Conservation (phyloP, 2,797 vertebrate species). For the Phylloscopus collybita region DNA sequence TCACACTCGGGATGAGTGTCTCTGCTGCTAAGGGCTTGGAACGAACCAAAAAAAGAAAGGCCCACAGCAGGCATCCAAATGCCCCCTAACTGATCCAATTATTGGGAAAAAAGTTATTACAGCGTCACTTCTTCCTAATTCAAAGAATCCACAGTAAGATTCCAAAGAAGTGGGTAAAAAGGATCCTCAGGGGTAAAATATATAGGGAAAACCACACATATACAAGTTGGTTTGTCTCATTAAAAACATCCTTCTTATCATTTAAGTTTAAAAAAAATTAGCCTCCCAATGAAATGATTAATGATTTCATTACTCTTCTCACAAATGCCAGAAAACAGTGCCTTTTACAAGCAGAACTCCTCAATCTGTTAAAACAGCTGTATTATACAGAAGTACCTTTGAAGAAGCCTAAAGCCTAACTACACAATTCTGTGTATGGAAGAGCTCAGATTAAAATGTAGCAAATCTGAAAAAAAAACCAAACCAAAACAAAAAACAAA, state of each 20-base stretch:
- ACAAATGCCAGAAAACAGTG: neutral
- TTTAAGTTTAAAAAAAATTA: neutral
- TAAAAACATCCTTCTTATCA: neutral
- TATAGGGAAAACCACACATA: neutral
- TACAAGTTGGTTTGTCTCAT: neutral
- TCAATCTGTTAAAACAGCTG: neutral
- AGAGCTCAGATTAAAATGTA: neutral
- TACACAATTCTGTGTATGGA: neutral
- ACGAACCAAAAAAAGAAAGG: conserved; percentile 30
- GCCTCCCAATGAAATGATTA: neutral
- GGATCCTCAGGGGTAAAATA: neutral
- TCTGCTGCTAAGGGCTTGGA: conserved; percentile 65
- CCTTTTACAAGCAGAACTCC: neutral
- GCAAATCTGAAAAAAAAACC: neutral
- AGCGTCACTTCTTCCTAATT: conserved; percentile 23
- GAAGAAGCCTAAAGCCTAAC: neutral
- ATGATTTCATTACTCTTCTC: neutral
- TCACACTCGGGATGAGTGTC: conserved; percentile 65
- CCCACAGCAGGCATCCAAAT: conserved; percentile 51
- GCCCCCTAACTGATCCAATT: conserved; percentile 52
- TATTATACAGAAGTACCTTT: neutral
- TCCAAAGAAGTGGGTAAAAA: conserved; percentile 24
- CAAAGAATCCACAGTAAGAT: conserved; percentile 41
- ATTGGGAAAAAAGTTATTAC: conserved; percentile 23
- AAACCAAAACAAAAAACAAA: neutral